phyloP scores from a whole-genome alignment of 2,888 invertebrate genomes.

The Alloscopus bannaensis region DNA sequence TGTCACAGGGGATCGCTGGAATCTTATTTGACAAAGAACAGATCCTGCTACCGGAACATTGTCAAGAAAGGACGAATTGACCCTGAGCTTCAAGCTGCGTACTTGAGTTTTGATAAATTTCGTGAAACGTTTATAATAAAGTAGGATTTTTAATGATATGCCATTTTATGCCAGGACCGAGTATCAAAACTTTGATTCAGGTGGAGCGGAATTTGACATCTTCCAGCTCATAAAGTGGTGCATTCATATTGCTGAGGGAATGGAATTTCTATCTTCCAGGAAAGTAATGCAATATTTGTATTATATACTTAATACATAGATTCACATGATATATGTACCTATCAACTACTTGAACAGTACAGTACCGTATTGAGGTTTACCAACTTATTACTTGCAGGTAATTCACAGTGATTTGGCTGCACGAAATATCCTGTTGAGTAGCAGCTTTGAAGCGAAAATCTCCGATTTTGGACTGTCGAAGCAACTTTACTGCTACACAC shows the following conservation, averaged over 20 bases:
- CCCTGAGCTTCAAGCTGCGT: background rate
- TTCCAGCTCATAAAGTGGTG: conserved; percentile 34
- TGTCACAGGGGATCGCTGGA: conserved; percentile 42
- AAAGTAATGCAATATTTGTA: conserved; percentile 19
- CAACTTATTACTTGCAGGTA: conserved; percentile 2
- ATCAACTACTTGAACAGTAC: background rate
- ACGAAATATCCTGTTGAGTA: conserved; percentile 21
- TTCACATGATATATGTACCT: background rate
- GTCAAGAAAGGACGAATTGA: conserved; percentile 29
- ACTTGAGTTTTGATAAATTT: conserved; percentile 1
- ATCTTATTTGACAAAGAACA: conserved; percentile 29
- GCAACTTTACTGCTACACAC: conserved; percentile 38
- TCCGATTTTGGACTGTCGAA: conserved; percentile 43
- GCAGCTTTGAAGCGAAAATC: conserved; percentile 20
- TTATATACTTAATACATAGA: too few relatives aligned
- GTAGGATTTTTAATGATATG: too few relatives aligned
- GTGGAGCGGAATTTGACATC: conserved; percentile 5
- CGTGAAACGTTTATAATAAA: background rate
- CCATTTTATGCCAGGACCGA: background rate
- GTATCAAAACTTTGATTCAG: background rate
- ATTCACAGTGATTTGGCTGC: conserved; percentile 40
- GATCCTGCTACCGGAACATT: conserved; percentile 20
- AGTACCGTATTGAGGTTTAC: background rate
- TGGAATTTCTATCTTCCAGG: conserved; percentile 35
- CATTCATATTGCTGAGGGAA: conserved; percentile 39